These are phyloP conservation scores for Steatocranus sp. DNA, from an alignment of 2,797 vertebrate genomes.

Conservation along the genomic window DNA sequence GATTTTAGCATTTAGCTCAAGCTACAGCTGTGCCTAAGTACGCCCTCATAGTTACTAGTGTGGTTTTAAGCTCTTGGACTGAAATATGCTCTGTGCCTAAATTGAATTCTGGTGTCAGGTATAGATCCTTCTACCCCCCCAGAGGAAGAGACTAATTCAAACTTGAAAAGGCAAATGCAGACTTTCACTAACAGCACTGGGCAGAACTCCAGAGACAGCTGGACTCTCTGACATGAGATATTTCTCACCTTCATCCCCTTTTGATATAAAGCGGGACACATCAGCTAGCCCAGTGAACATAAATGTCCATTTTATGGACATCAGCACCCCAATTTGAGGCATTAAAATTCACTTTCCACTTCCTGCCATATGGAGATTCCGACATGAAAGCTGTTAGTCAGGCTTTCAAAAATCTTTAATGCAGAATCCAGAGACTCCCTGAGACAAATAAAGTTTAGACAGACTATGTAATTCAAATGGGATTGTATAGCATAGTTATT, in stretches of 20 bases:
- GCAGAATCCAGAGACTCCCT: neutral
- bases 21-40: neutral
- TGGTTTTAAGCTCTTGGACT: neutral
- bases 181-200: neutral
- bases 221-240: neutral
- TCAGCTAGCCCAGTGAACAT: neutral
- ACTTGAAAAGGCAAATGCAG: conserved; percentile 2
- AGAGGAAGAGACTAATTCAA: neutral
- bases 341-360: neutral
- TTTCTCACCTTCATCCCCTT: neutral
- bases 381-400: neutral
- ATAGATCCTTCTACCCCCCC: neutral
- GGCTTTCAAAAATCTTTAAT: neutral
- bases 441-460: neutral
- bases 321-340: neutral
- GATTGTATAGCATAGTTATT: neutral
- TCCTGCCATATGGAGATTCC: neutral
- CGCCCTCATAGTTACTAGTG: neutral
- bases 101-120: neutral
- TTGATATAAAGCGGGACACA: neutral
- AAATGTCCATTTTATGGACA: neutral
- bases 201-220: neutral
- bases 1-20: neutral
- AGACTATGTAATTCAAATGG: neutral
- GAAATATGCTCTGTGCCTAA: neutral